These are phyloP conservation scores for Neostethus bicornis DNA, from an alignment of 2,797 vertebrate species.

Conservation along the genomic window DNA sequence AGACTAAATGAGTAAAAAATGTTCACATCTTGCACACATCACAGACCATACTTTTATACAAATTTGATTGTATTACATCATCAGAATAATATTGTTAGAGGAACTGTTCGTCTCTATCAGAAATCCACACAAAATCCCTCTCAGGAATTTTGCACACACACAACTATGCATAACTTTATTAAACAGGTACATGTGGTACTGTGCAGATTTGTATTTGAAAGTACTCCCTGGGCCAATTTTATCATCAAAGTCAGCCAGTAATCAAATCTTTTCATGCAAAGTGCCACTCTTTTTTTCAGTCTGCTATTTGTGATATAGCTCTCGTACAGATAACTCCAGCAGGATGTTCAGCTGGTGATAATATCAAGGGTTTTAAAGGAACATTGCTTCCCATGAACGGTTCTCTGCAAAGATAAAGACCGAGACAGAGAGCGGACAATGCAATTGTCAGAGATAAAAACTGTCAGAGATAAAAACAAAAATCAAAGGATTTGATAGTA, in stretches of 20 bases:
- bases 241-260: slow-evolving; percentile 39
- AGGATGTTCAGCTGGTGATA: slow-evolving; percentile 46
- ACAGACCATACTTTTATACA: too few species aligned
- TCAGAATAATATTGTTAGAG: too few species aligned
- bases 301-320: slow-evolving; percentile 47
- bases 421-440: slow-evolving; percentile 26
- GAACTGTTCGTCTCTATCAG: background rate
- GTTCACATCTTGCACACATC: background rate
- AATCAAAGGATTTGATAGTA: slow-evolving; percentile 38
- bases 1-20: background rate
- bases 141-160: background rate
- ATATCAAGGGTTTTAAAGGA: slow-evolving; percentile 57
- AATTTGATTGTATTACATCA: too few species aligned
- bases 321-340: slow-evolving; percentile 45
- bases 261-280: slow-evolving; percentile 46
- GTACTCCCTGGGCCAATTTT: slow-evolving; percentile 7
- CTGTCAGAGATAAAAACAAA: slow-evolving; percentile 38
- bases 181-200: slow-evolving; percentile 7
- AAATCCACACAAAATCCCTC: background rate
- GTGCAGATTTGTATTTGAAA: slow-evolving; percentile 17
- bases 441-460: slow-evolving; percentile 42
- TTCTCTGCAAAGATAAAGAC: slow-evolving; percentile 52
- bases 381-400: slow-evolving; percentile 53
- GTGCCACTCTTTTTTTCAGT: slow-evolving; percentile 42
- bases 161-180: background rate